Evolutionary conservation across 2,888 invertebrate genomes (phyloP).

Genomic region (Apamea crenata): DNA sequence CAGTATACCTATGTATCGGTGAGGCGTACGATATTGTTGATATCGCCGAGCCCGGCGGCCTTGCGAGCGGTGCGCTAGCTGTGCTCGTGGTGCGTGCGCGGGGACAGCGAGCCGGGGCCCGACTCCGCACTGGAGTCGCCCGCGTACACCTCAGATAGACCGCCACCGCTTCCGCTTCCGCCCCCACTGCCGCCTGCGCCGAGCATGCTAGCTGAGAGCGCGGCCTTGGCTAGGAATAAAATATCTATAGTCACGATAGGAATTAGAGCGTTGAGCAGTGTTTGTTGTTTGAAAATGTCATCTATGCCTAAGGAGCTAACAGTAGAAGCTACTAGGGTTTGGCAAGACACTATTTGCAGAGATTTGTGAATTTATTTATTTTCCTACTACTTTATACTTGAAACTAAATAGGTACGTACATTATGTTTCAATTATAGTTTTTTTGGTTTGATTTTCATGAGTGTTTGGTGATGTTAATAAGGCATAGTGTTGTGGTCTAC

Average conservation of each 20-base stretch:
- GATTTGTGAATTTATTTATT: not conserved
- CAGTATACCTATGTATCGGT: conserved; percentile 42
- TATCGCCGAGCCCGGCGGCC: conserved; percentile 32
- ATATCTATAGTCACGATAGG: not conserved
- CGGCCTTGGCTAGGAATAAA: conserved; percentile 44
- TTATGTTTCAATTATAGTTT: not conserved
- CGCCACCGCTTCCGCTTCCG: conserved; percentile 78
- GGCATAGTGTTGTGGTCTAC: conserved; percentile 66
- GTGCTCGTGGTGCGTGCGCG: conserved; percentile 86
- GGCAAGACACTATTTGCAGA: not conserved
- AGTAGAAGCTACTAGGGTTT: not conserved
- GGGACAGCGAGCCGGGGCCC: conserved; percentile 87
- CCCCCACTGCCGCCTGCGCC: conserved; percentile 71
- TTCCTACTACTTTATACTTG: not conserved
- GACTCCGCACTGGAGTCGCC: conserved; percentile 88
- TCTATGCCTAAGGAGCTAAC: not conserved
- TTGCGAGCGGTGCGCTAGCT: conserved; percentile 81
- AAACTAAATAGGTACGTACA: not conserved
- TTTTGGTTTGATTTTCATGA: not conserved
- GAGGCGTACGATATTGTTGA: conserved; percentile 54
- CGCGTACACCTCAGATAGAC: conserved; percentile 87
- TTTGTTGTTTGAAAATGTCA: not conserved
- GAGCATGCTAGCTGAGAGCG: conserved; percentile 59
- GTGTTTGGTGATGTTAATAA: too few species aligned
- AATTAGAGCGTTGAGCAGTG: not conserved